Percentiles rank a stretch among this genome's conserved stretches.
These are phyloP conservation scores for Rotaria socialis DNA, from an alignment of 2,888 invertebrate species.

Conservation along the genomic window DNA sequence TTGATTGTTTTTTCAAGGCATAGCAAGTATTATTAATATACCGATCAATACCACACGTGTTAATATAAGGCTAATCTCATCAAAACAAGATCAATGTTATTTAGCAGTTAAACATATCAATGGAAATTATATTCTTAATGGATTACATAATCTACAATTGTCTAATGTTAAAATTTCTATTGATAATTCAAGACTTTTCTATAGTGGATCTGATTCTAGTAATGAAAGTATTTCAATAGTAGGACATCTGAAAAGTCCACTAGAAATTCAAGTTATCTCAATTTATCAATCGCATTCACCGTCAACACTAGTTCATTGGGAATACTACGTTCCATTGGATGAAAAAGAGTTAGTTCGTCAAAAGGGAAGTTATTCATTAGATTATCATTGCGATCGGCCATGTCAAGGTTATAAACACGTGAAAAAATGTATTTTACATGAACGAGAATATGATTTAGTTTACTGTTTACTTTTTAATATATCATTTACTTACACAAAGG, in stretches of 20 bases:
- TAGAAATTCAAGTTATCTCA: conserved; percentile 15
- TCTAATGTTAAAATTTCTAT: not conserved
- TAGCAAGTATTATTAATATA: not conserved
- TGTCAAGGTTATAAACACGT: conserved; percentile 24
- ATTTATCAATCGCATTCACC: not conserved
- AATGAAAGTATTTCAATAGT: conserved; percentile 21
- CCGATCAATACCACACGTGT: not conserved
- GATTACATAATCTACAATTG: conserved; percentile 19
- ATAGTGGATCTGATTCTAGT: not conserved
- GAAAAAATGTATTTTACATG: not conserved
- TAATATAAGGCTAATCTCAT: not conserved
- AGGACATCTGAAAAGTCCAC: not conserved
- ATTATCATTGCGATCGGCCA: conserved; percentile 26
- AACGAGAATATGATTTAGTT: not conserved
- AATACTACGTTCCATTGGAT: not conserved
- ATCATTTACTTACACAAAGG: not conserved
- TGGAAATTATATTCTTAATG: conserved; percentile 14
- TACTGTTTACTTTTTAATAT: conserved; percentile 10
- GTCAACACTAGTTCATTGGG: not conserved
- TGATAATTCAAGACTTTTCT: not conserved
- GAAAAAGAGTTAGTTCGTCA: not conserved
- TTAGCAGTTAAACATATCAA: not conserved
- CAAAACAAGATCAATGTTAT: not conserved
- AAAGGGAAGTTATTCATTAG: not conserved
- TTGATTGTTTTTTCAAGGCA: not conserved